A percentile compares a stretch with the other conserved stretches of the same genome.
Evolutionary conservation across 2,797 vertebrate species (phyloP).

Genomic region (Chloroceryle amazona): DNA sequence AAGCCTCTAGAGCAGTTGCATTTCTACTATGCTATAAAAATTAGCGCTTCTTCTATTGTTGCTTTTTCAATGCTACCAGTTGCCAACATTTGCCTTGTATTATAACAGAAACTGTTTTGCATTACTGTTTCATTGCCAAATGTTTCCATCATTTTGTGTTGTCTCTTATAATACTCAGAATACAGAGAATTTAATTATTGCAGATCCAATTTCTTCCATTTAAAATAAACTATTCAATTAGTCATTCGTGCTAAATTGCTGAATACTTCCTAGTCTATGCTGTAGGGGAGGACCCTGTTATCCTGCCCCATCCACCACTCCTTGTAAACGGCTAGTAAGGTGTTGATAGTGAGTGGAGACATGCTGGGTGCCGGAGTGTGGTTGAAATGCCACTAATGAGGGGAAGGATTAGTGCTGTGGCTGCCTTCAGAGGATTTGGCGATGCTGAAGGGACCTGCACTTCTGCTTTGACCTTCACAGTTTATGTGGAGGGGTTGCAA

Average conservation of each 20-base stretch:
- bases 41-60: background rate
- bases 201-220: background rate
- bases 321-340: background rate
- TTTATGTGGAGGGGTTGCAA: background rate
- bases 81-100: background rate
- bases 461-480: background rate
- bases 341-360: rapidly evolving
- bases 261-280: background rate
- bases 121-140: background rate
- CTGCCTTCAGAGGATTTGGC: background rate
- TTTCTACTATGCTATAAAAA: background rate
- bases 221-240: slow-evolving; percentile 22
- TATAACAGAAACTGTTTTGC: background rate
- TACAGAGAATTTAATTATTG: background rate
- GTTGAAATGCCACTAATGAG: background rate
- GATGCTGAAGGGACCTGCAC: rapidly evolving
- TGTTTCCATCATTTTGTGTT: background rate
- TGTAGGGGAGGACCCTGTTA: background rate
- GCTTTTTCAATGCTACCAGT: background rate
- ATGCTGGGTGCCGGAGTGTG: rapidly evolving
- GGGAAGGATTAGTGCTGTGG: background rate
- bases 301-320: background rate
- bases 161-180: background rate
- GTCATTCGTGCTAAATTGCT: background rate
- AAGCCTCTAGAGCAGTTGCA: background rate